A percentile compares a stretch with the other conserved stretches of the same genome.
Evolutionary conservation across 2,797 vertebrate genomes (phyloP).

Genomic region (Heterohyrax brucei): DNA sequence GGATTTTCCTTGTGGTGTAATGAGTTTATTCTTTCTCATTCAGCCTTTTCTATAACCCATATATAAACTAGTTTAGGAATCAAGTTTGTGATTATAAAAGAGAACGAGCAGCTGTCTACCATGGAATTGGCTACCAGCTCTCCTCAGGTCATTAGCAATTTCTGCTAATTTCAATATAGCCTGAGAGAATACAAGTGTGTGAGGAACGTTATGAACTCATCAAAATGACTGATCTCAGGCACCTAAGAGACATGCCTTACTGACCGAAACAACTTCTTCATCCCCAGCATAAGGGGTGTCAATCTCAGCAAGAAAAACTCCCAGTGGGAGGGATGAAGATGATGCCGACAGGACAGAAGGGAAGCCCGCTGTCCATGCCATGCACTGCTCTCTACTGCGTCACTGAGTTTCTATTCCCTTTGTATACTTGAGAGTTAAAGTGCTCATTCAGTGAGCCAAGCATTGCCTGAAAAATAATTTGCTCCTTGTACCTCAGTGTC

Average conservation of each 20-base stretch:
- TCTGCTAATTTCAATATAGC: neutral
- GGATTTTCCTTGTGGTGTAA: neutral
- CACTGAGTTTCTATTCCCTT: neutral
- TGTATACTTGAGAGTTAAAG: neutral
- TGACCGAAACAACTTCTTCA: neutral
- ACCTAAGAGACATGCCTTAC: neutral
- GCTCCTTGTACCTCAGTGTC: neutral
- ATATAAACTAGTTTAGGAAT: neutral
- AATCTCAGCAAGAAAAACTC: neutral
- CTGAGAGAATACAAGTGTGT: neutral
- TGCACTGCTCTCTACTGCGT: neutral
- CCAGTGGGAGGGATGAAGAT: neutral
- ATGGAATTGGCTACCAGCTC: neutral
- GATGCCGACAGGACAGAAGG: neutral
- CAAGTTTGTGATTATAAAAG: neutral
- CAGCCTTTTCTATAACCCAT: neutral
- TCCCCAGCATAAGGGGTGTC: neutral
- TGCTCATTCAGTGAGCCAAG: neutral
- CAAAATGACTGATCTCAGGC: neutral
- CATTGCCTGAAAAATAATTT: constrained; percentile 1
- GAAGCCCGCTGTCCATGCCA: neutral
- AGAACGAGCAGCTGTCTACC: neutral
- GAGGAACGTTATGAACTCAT: neutral
- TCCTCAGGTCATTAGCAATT: neutral
- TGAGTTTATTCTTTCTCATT: neutral